Evolutionary conservation across 2,888 invertebrate species (phyloP).

Genomic region (Sinelater perroti): DNA sequence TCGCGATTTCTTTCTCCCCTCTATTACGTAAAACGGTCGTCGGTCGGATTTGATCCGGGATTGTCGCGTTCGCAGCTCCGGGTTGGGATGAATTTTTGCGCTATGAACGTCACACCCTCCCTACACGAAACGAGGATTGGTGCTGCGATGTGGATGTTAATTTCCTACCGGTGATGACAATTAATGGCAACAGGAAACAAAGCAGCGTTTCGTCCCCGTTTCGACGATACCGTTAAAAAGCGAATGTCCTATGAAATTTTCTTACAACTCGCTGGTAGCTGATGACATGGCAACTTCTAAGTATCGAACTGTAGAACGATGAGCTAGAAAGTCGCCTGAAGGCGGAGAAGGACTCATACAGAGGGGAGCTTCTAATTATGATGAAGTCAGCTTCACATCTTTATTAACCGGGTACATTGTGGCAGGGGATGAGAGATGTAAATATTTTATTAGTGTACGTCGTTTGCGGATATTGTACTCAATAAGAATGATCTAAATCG

Average conservation of each 20-base stretch:
- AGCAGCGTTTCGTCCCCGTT: no score
- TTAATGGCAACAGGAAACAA: no score
- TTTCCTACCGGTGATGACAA: no score
- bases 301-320: slow-evolving; percentile 50
- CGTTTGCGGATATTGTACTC: no score
- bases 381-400: slow-evolving; percentile 52
- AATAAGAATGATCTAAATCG: no score
- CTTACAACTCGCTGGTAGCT: slow-evolving; percentile 50
- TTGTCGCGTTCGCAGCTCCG: no score
- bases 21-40: slow-evolving; percentile 31
- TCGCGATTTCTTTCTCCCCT: slow-evolving; percentile 36
- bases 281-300: slow-evolving; percentile 58
- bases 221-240: no score
- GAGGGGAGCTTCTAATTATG: slow-evolving; percentile 48
- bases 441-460: slow-evolving; percentile 16
- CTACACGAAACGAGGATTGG: no score
- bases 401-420: slow-evolving; percentile 48
- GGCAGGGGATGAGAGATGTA: slow-evolving; percentile 29
- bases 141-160: no score
- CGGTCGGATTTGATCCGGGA: slow-evolving; percentile 29
- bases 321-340: slow-evolving; percentile 36
- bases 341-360: slow-evolving; percentile 36
- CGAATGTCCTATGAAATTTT: slow-evolving; percentile 48
- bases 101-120: no score
- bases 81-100: no score